Evolutionary conservation across 35 echinoderm and acorn worm genomes (phyloP), one percentile per base, ranked within the genome.

Genomic region (Chiridota heheva): DNA sequence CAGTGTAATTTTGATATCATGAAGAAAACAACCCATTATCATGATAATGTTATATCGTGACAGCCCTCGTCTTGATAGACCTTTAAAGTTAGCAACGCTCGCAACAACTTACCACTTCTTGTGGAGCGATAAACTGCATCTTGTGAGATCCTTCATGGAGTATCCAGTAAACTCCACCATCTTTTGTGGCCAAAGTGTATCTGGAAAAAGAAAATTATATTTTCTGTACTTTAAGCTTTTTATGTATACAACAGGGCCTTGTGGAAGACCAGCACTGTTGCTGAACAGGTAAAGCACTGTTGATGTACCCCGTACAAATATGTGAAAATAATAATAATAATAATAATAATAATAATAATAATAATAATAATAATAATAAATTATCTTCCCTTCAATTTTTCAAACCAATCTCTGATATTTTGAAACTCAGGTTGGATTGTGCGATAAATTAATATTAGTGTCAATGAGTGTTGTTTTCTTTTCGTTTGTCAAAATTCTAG

Each of bases 81-180:
- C 22, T 13, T 12, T 22, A 13, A 53, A 53, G 22, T 13, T 53
- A 13, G 48, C 10, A 13, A 13, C 10, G 22, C 48, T 60, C 25
- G 5, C 39, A 31, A 26, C 44, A 18, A 65, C 82, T 53, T 86
- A 92, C 90, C 90, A 92, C 61, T 86, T 92, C 32, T 87, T 82
- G 28, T 87, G 76, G 2, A 92, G 55, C 38, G 66, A 77, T 13
- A 92, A 76, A 12, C 47, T 72, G 46, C 90, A 87, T 32, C 55
- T 36, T 44, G 72, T 70, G 36, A 92, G 77, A 49, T 87, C 90
- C 27, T 13, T 20, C 3, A 81, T 25, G 3, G 53, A 33, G 67
- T 75, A 78, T 7, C 90, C 84, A 7, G 90, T 87, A 48, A 73
- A 82, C 27, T 88, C 84, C 18, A 61, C 70, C 55, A 88, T 75